phyloP scores from a whole-genome alignment of 2,113 vertebrate genomes.

The Phalacrocorax carbo region DNA sequence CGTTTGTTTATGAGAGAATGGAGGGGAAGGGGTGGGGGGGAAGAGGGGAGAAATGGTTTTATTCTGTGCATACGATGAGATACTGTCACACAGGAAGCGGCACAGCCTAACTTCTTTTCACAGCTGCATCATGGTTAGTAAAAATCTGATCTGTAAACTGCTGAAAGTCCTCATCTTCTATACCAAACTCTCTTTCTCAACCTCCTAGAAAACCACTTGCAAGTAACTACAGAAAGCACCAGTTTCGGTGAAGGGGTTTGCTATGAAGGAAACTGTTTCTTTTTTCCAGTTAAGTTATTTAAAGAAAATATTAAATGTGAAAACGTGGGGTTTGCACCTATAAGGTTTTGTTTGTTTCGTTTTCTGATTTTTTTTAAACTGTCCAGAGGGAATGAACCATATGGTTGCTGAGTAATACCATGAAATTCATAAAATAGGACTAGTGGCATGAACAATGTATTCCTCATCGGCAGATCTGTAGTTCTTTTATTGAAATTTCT shows the following conservation, averaged over 20 bases:
- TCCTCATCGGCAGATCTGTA: background rate
- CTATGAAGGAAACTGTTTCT: background rate
- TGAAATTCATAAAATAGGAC: background rate
- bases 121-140: background rate
- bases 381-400: background rate
- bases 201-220: background rate
- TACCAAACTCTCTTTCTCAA: background rate
- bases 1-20: background rate
- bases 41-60: background rate
- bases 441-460: background rate
- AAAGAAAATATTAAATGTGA: background rate
- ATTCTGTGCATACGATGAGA: background rate
- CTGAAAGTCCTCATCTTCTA: background rate
- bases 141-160: background rate
- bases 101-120: background rate
- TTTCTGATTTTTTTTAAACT: background rate
- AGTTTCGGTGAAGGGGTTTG: background rate
- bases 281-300: background rate
- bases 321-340: background rate
- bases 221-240: background rate
- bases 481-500: background rate
- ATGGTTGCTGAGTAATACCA: background rate
- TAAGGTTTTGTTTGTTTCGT: background rate
- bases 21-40: background rate
- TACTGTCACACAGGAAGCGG: background rate